Base-by-base conservation (phyloP, 2,797 vertebrate genomes). In the Balearica regulorum region DNA sequence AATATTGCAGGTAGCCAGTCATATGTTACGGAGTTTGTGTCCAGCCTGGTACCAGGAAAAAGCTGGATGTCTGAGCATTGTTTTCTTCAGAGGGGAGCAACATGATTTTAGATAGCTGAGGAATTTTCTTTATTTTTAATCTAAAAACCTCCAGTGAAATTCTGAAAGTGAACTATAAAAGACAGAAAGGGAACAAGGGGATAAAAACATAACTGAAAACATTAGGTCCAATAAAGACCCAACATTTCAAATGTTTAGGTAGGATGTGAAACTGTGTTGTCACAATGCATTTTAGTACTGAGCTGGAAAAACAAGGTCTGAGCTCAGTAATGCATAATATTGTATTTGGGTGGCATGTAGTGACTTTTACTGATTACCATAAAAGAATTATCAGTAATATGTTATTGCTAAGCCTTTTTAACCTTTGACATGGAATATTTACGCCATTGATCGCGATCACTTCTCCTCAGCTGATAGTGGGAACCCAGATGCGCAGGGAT, bases 261-360 rank as follows among this genome's bases (percentile, higher is more conserved):
- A 69, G 29, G 33, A 68, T 31, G 26, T 43, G 35, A 75, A 90
- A 46, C 41, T 44, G 1, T 33, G 10, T 58, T 73, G 18, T 77
- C 20, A 13, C 48, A 41, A 48, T 39, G 28, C 12, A 9, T 70
- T 72, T 78, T 83, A 84, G 29, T 82, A 37, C 31, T 69, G 64
- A 86, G 24, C 37, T 90, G 46, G 29, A 69, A 94, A 75, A 54
- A 61, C 13, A 39, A 81, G 19, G 4, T 71, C 49, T 86, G 88
- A 76, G 54, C 24, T 88, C 11, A 25, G 33, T 54, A 41, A 61
- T 37, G 20, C 28, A 7, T 49, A 29, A 5, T 53, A 17, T 5
- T 0, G 0, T 39, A 41, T 72, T 69, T 72, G 31, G 29, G 44
- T 86, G 49, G 9, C 13, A 8, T 10, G 13, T 21, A 31, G 14